Percentiles rank a stretch among this genome's conserved stretches.
Evolutionary conservation across 2,888 invertebrate genomes (phyloP).

Genomic region (Eupithecia insigniata): DNA sequence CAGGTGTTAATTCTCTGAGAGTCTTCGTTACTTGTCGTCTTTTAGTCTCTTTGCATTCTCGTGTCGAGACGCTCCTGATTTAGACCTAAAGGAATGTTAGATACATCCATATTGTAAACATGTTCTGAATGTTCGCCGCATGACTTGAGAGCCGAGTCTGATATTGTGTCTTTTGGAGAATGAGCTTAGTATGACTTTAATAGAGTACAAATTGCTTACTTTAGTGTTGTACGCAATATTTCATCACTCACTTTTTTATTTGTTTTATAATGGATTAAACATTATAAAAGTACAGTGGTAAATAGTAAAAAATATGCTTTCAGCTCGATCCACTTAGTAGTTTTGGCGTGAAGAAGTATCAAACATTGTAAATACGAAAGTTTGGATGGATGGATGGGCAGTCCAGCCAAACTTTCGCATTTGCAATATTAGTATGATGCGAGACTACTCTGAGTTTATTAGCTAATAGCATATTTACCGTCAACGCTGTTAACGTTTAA

Average conservation of each 20-base stretch:
- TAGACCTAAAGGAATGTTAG: conserved; percentile 49
- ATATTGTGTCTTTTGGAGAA: not conserved
- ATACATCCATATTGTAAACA: conserved; percentile 21
- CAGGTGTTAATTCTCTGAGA: conserved; percentile 17
- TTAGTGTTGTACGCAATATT: not conserved
- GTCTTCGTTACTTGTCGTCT: not conserved
- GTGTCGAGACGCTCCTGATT: conserved; percentile 48
- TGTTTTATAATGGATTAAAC: no score
- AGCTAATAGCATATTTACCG: not conserved
- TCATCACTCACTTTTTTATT: no score
- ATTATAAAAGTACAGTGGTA: not conserved
- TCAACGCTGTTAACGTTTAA: not conserved
- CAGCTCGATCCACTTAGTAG: not conserved
- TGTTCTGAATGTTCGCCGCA: conserved; percentile 8
- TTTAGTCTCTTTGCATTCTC: conserved; percentile 51
- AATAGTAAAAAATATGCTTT: not conserved
- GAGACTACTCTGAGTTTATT: not conserved
- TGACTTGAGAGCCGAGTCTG: not conserved
- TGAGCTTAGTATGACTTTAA: not conserved
- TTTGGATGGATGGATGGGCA: no score
- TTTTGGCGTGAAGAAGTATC: not conserved
- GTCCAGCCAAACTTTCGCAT: not conserved
- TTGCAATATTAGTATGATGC: not conserved
- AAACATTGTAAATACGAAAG: no score
- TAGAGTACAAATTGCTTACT: not conserved